phyloP scores from a whole-genome alignment of 2,888 invertebrate species.

The Himalopsyche tibetana region DNA sequence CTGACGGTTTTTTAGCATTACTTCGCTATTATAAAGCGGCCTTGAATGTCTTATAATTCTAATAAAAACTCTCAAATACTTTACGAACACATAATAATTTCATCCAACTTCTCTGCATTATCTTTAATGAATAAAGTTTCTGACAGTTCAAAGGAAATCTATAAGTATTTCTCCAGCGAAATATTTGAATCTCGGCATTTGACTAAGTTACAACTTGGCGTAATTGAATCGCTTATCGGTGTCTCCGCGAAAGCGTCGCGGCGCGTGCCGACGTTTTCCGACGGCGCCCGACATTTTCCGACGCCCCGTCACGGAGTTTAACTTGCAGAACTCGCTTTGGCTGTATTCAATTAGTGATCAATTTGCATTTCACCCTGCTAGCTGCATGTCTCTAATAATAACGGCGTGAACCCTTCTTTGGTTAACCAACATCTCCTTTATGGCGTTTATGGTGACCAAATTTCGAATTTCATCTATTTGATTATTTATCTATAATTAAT shows the following conservation, averaged over 20 bases:
- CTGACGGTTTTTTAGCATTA: too few relatives aligned
- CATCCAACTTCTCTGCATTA: slow-evolving; percentile 20
- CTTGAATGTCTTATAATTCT: too few relatives aligned
- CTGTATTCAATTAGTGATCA: slow-evolving; percentile 65
- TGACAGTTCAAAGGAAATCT: slow-evolving; percentile 20
- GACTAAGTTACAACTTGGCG: slow-evolving; percentile 42
- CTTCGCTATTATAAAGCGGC: too few relatives aligned
- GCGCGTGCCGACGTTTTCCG: slow-evolving; percentile 43
- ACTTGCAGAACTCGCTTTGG: slow-evolving; percentile 64
- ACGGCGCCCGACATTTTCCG: slow-evolving; percentile 41
- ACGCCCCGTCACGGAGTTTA: slow-evolving; percentile 61
- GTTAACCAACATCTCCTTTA: slow-evolving; percentile 21
- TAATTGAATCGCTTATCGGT: slow-evolving; percentile 42
- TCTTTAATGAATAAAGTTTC: slow-evolving; percentile 39
- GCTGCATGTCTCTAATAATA: slow-evolving; percentile 63
- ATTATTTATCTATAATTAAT: too few relatives aligned
- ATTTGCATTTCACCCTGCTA: slow-evolving; percentile 63
- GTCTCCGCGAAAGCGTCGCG: slow-evolving; percentile 15
- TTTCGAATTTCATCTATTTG: neutral
- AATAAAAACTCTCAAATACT: neutral
- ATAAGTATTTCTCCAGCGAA: slow-evolving; percentile 11
- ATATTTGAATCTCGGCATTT: slow-evolving; percentile 35
- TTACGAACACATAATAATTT: slow-evolving; percentile 31
- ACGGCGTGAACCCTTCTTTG: slow-evolving; percentile 53
- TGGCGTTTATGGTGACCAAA: slow-evolving; percentile 1